These are phyloP conservation scores for Xanthorhoe designata DNA, from an alignment of 2,888 invertebrate species.

Conservation along the genomic window DNA sequence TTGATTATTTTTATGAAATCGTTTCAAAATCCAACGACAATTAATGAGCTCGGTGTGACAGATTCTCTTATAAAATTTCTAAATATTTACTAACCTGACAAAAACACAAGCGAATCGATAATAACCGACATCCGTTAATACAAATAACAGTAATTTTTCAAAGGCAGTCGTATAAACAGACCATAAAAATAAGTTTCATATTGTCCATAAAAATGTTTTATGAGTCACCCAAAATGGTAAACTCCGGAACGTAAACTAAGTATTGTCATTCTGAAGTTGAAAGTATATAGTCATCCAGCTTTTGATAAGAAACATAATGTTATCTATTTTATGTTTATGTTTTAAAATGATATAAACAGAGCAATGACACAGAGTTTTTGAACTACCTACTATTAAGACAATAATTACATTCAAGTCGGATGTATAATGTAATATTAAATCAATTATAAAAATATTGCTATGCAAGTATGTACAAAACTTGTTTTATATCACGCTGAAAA, in stretches of 20 bases:
- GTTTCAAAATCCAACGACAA: too few relatives aligned
- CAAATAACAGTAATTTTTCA: constrained; percentile 61
- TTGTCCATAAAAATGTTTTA: constrained; percentile 74
- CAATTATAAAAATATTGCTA: too few relatives aligned
- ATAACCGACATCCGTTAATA: constrained; percentile 58
- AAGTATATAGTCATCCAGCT: constrained; percentile 3
- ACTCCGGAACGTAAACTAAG: constrained; percentile 35
- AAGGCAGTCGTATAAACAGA: constrained; percentile 71
- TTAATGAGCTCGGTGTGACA: too few relatives aligned
- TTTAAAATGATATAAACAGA: too few relatives aligned
- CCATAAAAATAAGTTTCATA: constrained; percentile 77
- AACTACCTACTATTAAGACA: too few relatives aligned
- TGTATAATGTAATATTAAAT: too few relatives aligned
- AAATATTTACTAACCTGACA: not conserved
- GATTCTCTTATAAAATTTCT: too few relatives aligned
- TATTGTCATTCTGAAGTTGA: constrained; percentile 26
- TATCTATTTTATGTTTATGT: not conserved
- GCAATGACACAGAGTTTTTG: too few relatives aligned
- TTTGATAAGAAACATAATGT: not conserved
- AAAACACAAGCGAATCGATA: constrained; percentile 33
- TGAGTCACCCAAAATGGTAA: constrained; percentile 60
- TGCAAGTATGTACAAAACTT: too few relatives aligned
- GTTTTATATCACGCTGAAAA: too few relatives aligned
- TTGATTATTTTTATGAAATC: too few relatives aligned
- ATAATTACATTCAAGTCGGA: too few relatives aligned